Conservation (phyloP, 2,113 vertebrate genomes). For the Empidonax traillii region DNA sequence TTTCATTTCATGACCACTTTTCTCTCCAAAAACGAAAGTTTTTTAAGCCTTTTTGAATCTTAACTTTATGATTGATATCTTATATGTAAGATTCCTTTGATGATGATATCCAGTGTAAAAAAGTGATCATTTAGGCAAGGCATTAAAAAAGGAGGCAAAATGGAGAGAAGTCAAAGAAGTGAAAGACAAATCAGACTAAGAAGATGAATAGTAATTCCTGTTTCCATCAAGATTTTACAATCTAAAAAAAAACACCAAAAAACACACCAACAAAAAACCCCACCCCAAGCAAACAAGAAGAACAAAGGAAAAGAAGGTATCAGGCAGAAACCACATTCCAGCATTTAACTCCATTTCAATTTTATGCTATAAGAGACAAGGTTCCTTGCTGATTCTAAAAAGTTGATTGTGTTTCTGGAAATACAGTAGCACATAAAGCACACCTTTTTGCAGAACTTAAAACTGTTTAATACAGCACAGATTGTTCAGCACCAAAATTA, state of each 20-base stretch:
- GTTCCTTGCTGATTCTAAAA: neutral
- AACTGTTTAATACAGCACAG: neutral
- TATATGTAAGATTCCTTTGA: neutral
- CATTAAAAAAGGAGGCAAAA: neutral
- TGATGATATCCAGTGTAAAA: neutral
- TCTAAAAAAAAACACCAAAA: neutral
- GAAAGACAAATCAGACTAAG: neutral
- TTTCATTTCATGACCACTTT: neutral
- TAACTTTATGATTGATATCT: neutral
- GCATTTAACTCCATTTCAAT: neutral
- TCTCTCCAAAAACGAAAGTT: neutral
- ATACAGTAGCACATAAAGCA: neutral
- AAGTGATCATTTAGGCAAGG: neutral
- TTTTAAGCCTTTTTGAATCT: neutral
- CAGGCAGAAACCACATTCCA: neutral
- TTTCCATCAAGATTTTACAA: neutral
- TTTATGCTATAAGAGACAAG: neutral
- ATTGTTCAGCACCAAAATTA: conserved; percentile 17
- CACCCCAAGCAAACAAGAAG: neutral
- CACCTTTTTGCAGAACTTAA: neutral
- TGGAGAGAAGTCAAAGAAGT: neutral
- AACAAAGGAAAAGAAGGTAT: neutral
- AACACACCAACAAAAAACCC: neutral
- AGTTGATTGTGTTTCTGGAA: neutral
- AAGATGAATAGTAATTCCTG: neutral